Evolutionary conservation across 1,140 invertebrate species (phyloP), one percentile per base, ranked within the genome.

Genomic region (Homalodisca vitripennis): DNA sequence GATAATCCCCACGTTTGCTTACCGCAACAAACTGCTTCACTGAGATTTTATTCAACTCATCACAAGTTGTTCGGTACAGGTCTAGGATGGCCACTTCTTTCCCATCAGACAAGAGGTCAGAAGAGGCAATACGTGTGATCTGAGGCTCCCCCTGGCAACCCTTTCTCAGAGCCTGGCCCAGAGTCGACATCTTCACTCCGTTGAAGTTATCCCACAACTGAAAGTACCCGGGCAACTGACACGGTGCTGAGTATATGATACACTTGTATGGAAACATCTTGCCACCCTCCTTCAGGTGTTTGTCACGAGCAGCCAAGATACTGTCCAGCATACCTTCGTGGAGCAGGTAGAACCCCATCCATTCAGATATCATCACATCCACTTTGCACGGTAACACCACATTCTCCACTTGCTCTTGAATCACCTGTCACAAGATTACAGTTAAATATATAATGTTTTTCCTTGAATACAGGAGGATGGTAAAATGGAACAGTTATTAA

Each of bases 341-440:
- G 6, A 99, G 83, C 51, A 99, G 82, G 81, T 98, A 98, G 82
- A 99, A 99, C 2, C 98, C 98, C 98, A 99, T 99, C 98, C 98
- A 99, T 82, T 99, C 98, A 3, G 95, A 98, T 31, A 99, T 90
- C 74, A 99, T 97, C 26, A 99, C 88, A 79, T 99, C 97, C 22
- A 98, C 94, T 83, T 94, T 92, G 67, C 89, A 87, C 3, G 87
- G 86, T 27, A 91, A 75, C 2, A 75, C 72, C 1, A 90, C 80
- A 66, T 92, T 86, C 79, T 92, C 90, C 10, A 91, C 83, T 79
- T 85, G 87, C 10, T 82, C 81, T 70, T 87, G 82, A 13, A 89
- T 80, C 30, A 90, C 80, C 78, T 80, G 51, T 27, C 70, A 47
- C 55, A 63, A 68, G 17, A 10, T 41, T 41, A 17, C 34, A 41